A percentile compares a stretch with the other conserved stretches of the same genome.
phyloP scores from a whole-genome alignment of 1,140 invertebrate species.

The Mercenaria mercenaria region DNA sequence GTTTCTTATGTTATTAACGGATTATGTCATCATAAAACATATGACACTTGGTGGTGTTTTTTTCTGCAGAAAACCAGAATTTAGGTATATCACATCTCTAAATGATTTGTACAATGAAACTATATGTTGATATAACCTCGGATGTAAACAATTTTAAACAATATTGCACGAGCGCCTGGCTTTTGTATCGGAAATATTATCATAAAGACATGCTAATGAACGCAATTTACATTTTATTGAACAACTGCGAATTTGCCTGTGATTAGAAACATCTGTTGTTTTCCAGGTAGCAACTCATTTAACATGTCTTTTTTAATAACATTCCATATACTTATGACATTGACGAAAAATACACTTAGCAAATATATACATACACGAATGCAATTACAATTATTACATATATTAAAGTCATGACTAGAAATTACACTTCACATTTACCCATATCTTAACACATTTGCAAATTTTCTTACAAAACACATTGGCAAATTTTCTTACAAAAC shows the following conservation, averaged over 20 bases:
- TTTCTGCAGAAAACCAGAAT: too few species aligned
- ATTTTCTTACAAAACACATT: neutral
- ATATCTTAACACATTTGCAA: neutral
- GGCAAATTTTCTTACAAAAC: too few species aligned
- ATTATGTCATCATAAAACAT: too few species aligned
- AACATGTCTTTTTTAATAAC: neutral
- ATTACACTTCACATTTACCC: neutral
- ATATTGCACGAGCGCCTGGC: constrained; percentile 7
- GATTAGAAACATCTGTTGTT: too few species aligned
- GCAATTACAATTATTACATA: neutral
- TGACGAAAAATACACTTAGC: too few species aligned
- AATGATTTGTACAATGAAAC: constrained; percentile 27
- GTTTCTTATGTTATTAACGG: too few species aligned
- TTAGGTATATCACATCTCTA: neutral
- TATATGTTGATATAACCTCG: neutral
- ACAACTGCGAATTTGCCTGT: too few species aligned
- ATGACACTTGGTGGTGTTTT: too few species aligned
- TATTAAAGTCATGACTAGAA: neutral
- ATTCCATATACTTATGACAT: neutral
- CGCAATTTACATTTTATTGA: neutral
- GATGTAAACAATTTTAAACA: neutral
- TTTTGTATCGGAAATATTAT: constrained; percentile 7
- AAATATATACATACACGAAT: neutral
- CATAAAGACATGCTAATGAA: neutral
- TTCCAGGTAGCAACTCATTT: neutral